phyloP scores from a whole-genome alignment of 2,797 vertebrate genomes.

The Oreochromis grahami region DNA sequence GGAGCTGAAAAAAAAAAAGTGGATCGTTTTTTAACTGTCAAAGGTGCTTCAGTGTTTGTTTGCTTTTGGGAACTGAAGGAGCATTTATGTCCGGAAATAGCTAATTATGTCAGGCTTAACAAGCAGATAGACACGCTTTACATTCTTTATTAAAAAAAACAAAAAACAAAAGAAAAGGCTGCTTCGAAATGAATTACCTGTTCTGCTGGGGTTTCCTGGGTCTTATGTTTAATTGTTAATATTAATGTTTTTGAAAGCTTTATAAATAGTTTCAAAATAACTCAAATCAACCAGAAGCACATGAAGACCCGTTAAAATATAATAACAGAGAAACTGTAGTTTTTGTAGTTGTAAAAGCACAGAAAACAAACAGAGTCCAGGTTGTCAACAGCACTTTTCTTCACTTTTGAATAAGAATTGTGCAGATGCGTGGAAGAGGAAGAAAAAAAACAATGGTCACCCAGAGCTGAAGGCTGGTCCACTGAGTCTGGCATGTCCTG shows the following conservation, averaged over 20 bases:
- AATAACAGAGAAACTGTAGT: background rate
- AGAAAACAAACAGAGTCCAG: background rate
- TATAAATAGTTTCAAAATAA: background rate
- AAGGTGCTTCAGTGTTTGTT: background rate
- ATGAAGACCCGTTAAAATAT: background rate
- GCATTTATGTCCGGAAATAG: background rate
- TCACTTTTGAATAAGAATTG: constrained; percentile 38
- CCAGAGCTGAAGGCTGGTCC: constrained; percentile 42
- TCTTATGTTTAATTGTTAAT: background rate
- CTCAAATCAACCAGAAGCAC: background rate
- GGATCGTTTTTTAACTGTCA: background rate
- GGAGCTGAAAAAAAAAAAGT: background rate
- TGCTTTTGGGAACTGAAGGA: background rate
- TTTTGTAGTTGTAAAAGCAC: background rate
- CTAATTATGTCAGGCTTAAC: background rate
- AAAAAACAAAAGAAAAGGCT: accelerated
- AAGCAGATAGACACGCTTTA: background rate
- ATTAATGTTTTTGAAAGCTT: background rate
- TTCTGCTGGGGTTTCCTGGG: background rate
- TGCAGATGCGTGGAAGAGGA: constrained; percentile 30
- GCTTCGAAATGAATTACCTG: background rate
- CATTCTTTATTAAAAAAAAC: background rate
- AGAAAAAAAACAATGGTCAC: constrained; percentile 47
- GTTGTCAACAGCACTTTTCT: background rate
- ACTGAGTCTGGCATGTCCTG: constrained; percentile 65